Base-by-base conservation (phyloP, 1,140 invertebrate species). In the Berghia stephanieae region DNA sequence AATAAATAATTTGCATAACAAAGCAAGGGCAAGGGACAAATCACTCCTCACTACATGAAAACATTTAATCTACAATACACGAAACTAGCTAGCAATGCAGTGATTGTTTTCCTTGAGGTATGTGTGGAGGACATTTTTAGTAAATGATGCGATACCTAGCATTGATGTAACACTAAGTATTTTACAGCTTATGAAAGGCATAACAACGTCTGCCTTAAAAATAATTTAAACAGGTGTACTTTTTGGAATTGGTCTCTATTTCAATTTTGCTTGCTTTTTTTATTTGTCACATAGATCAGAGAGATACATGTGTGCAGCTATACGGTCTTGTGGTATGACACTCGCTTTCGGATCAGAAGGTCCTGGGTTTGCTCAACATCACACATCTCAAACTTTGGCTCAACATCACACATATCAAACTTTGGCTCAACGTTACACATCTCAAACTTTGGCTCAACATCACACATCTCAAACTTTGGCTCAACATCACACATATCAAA, bases 41-140 rank as follows among this genome's bases (percentile, higher is more conserved):
- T n/a, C n/a, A n/a, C n/a, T n/a, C n/a, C n/a, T n/a, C n/a, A n/a
- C n/a, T n/a, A n/a, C n/a, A n/a, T n/a, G n/a, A n/a, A n/a, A n/a
- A n/a, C n/a, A n/a, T n/a, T n/a, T n/a, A n/a, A n/a, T n/a, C n/a
- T n/a, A n/a, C n/a, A n/a, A n/a, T n/a, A n/a, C n/a, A n/a, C n/a
- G n/a, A n/a, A n/a, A n/a, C n/a, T n/a, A n/a, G n/a, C n/a, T n/a
- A 87, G 86, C 73, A 87, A 86, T 69, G 79, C 80, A 34, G 74
- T 87, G 2, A 71, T 84, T 38, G 83, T 81, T 31, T 71, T 86
- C 49, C 78, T 87, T 69, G 79, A 83, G 69, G 84, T 81, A 38
- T 83, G 85, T 67, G 75, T 81, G n/a, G 80, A 82, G 78, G 86
- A 86, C 13, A 38, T 1, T 13, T 67, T 67, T 2, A 67, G n/a